phyloP scores from a whole-genome alignment of 1,140 invertebrate species.

The Solenopsis fugax region DNA sequence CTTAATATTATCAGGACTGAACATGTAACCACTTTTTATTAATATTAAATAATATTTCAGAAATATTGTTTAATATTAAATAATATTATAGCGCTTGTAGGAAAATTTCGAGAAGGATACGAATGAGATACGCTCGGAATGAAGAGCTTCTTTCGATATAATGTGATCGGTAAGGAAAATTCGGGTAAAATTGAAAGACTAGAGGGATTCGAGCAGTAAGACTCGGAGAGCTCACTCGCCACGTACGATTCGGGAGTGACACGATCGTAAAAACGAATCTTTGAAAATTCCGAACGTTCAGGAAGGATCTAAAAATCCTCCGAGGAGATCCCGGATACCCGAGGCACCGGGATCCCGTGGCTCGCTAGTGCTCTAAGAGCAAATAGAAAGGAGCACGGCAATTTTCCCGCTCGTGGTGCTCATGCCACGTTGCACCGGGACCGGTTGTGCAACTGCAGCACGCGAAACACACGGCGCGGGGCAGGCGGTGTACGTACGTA shows the following conservation, averaged over 20 bases:
- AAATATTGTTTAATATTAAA: too few species aligned
- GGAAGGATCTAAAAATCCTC: background rate
- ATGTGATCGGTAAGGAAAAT: background rate
- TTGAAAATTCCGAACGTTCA: background rate
- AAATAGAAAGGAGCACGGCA: slow-evolving; percentile 46
- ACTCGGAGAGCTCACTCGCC: background rate
- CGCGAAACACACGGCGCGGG: background rate
- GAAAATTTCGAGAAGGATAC: too few species aligned
- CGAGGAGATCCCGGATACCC: background rate
- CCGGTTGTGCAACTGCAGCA: slow-evolving; percentile 53
- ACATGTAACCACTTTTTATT: too few species aligned
- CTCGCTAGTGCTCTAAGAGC: background rate
- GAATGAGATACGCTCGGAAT: too few species aligned
- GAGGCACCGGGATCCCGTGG: background rate
- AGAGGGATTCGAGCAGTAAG: background rate
- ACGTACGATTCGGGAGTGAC: background rate
- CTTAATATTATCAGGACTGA: too few species aligned
- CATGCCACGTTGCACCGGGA: slow-evolving; percentile 13
- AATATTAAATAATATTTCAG: too few species aligned
- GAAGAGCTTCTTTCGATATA: too few species aligned
- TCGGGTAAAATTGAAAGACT: background rate
- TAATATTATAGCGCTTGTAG: too few species aligned
- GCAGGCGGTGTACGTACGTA: background rate
- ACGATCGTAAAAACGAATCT: background rate
- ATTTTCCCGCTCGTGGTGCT: slow-evolving; percentile 34